Evolutionary conservation across 53 echinoderm and acorn worm species (phyloP).

Genomic region (Holothuria leucospilota): DNA sequence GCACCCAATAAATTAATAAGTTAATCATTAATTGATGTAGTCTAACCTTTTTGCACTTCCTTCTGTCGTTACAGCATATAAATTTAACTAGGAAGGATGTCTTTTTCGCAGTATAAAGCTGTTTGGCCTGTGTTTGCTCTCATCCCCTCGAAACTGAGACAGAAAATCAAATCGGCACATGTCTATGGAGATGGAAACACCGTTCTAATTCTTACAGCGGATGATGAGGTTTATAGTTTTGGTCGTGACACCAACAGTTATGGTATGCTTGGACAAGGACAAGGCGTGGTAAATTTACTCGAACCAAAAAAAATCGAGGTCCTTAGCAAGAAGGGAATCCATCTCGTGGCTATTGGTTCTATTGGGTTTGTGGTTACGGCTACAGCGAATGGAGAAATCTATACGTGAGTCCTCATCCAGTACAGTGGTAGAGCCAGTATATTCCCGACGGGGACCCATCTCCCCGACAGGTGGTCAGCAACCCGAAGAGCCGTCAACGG

Average conservation of each 20-base stretch:
- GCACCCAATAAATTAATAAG: no score
- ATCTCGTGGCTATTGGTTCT: constrained; percentile 8
- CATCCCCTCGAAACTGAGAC: constrained; percentile 20
- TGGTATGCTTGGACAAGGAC: constrained; percentile 26
- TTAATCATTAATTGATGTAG: no score
- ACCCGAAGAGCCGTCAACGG: no score
- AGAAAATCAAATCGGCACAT: constrained; percentile 12
- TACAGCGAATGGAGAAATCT: constrained; percentile 27
- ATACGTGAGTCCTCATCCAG: constrained; percentile 4
- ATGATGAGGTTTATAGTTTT: constrained; percentile 33
- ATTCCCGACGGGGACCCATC: no score
- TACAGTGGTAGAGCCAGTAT: no score
- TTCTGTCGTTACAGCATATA: no score
- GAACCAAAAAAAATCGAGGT: constrained; percentile 43
- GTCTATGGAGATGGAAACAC: constrained; percentile 39
- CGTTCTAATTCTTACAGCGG: constrained; percentile 3
- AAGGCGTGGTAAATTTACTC: neutral
- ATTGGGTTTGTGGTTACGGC: constrained; percentile 2
- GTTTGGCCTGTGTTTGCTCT: constrained; percentile 33
- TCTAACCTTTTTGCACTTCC: no score
- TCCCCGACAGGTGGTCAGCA: no score
- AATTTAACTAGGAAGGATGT: neutral
- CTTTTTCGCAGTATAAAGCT: constrained; percentile 5
- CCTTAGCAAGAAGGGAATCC: constrained; percentile 38
- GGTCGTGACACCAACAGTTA: constrained; percentile 6